These are phyloP conservation scores for Melanargia galathea DNA, from an alignment of 2,888 invertebrate genomes.

Conservation along the genomic window DNA sequence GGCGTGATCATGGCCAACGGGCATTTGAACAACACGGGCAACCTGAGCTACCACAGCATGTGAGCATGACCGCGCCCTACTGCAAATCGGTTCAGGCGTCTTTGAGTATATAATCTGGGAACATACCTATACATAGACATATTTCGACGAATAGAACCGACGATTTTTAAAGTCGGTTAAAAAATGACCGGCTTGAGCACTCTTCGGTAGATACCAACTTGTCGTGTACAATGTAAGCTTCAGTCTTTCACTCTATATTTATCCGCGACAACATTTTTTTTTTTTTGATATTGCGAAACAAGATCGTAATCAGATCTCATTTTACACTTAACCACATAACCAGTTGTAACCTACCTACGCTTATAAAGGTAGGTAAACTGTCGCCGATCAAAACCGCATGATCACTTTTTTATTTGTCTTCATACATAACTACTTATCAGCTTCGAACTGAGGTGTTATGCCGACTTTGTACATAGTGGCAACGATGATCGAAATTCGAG, in stretches of 20 bases:
- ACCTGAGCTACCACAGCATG: slow-evolving; percentile 72
- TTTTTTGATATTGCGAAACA: slow-evolving; percentile 20
- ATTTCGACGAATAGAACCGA: no score
- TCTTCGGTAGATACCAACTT: no score
- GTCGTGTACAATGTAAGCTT: no score
- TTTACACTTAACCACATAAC: slow-evolving; percentile 28
- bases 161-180: no score
- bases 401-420: background rate
- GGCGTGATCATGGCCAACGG: slow-evolving; percentile 70
- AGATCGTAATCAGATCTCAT: slow-evolving; percentile 21
- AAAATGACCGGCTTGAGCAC: no score
- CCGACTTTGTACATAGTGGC: no score
- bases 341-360: slow-evolving; percentile 8
- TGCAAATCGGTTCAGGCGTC: no score
- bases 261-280: slow-evolving; percentile 1
- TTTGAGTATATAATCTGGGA: no score
- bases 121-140: no score
- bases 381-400: slow-evolving; percentile 25
- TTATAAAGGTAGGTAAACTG: background rate
- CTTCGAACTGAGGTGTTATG: background rate
- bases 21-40: slow-evolving; percentile 70
- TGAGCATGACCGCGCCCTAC: slow-evolving; percentile 68
- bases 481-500: no score
- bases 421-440: background rate
- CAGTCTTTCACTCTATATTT: background rate